Conservation (phyloP, 53 echinoderm and acorn worm genomes). For the Arbacia lixula region DNA sequence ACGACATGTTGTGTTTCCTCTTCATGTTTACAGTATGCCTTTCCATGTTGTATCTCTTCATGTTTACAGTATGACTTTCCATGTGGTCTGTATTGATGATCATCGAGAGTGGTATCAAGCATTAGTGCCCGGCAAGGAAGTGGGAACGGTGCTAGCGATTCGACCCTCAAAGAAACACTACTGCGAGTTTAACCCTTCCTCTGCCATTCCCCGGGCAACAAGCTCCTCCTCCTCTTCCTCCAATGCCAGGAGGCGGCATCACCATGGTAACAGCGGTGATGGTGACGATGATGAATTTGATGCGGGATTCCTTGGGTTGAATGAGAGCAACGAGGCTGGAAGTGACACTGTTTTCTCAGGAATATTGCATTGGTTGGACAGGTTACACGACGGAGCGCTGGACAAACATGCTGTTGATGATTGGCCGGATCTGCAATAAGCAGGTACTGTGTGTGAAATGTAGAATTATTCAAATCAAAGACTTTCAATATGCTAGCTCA, state of each 20-base stretch:
- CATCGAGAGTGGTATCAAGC: slow-evolving; percentile 4
- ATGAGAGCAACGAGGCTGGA: slow-evolving; percentile 13
- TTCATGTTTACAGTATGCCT: too few relatives aligned
- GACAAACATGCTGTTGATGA: background rate
- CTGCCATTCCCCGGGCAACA: background rate
- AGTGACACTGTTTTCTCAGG: background rate
- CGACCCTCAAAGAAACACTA: slow-evolving; percentile 83
- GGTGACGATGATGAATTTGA: background rate
- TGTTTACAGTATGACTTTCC: too few relatives aligned
- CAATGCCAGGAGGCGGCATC: background rate
- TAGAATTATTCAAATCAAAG: too few relatives aligned
- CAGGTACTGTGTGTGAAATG: too few relatives aligned
- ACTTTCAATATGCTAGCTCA: too few relatives aligned
- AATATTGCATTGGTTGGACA: slow-evolving; percentile 10
- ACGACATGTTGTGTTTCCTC: too few relatives aligned
- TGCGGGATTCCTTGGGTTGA: slow-evolving; percentile 15
- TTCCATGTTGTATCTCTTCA: background rate
- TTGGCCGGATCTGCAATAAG: slow-evolving; percentile 22
- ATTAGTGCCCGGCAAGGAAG: slow-evolving; percentile 5
- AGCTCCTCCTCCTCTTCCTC: background rate
- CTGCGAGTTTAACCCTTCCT: slow-evolving; percentile 53
- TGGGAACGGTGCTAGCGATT: slow-evolving; percentile 70
- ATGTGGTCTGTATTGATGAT: too few relatives aligned
- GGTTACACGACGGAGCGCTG: slow-evolving; percentile 32
- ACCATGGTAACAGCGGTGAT: background rate